A percentile compares a stretch with the other conserved stretches of the same genome.
These are phyloP conservation scores for Drosophila niveifrons DNA, from an alignment of 2,888 invertebrate genomes.

Conservation along the genomic window DNA sequence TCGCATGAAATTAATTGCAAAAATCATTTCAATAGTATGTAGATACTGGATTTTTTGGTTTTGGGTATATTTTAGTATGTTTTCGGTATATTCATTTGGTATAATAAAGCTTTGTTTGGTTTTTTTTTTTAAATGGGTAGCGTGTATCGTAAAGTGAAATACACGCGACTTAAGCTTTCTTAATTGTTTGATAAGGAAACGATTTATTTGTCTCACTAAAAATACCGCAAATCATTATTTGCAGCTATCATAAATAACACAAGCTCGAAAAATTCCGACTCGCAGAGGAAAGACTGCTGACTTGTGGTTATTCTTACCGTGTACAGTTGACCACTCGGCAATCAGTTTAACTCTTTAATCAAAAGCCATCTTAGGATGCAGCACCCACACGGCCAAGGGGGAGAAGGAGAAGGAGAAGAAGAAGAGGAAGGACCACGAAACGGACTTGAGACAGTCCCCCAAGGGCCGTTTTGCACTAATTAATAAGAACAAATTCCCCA, in stretches of 20 bases:
- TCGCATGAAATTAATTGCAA: too few species aligned
- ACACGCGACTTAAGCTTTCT: too few species aligned
- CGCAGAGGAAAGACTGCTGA: background rate
- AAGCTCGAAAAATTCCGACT: background rate
- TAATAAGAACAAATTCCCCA: conserved; percentile 79
- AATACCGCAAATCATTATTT: background rate
- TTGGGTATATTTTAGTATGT: too few species aligned
- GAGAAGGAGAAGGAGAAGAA: background rate
- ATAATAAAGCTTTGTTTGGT: too few species aligned
- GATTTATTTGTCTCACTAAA: too few species aligned
- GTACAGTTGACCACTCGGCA: conserved; percentile 66
- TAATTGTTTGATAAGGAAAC: too few species aligned
- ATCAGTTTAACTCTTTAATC: conserved; percentile 71
- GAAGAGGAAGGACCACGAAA: background rate
- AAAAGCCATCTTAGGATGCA: conserved; percentile 55
- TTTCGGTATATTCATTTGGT: too few species aligned
- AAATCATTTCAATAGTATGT: too few species aligned
- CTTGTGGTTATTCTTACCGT: conserved; percentile 25
- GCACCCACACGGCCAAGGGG: background rate
- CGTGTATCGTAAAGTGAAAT: too few species aligned
- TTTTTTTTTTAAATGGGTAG: too few species aligned
- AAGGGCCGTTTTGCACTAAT: conserved; percentile 81
- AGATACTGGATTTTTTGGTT: too few species aligned
- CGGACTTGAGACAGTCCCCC: conserved; percentile 54
- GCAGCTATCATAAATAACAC: background rate